These are phyloP conservation scores for Campylomormyrus tamandua DNA, from an alignment of 2,113 vertebrate species.

Conservation along the genomic window DNA sequence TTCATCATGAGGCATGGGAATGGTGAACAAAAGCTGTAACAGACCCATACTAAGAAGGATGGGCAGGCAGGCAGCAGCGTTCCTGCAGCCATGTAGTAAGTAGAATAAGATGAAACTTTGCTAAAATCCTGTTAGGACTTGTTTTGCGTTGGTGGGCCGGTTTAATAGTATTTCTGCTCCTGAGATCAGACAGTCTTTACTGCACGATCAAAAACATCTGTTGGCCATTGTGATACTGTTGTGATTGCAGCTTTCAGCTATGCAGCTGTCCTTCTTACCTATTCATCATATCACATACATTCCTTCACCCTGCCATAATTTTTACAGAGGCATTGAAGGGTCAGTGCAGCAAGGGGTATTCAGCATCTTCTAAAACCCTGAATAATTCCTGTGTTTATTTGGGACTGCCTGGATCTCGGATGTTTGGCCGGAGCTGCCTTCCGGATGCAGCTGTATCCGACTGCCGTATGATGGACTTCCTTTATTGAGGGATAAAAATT, in stretches of 20 bases:
- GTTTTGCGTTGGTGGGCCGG: not conserved
- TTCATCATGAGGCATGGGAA: not conserved
- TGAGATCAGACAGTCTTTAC: not conserved
- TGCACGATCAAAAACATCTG: not conserved
- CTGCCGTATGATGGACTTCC: conserved; percentile 28
- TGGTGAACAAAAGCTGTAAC: not conserved
- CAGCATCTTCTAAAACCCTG: not conserved
- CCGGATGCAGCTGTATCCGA: conserved; percentile 18
- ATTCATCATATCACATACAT: no score
- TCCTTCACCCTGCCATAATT: not conserved
- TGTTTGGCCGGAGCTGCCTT: conserved; percentile 27
- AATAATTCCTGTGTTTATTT: not conserved
- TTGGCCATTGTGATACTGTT: not conserved
- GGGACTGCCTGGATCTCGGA: conserved; percentile 22
- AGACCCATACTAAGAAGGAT: conserved; percentile 41
- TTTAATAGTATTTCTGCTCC: not conserved
- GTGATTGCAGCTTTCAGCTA: not conserved
- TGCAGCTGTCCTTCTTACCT: not conserved
- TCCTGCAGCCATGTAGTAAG: conserved; percentile 34
- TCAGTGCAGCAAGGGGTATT: not conserved
- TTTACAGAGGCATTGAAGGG: not conserved
- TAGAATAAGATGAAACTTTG: not conserved
- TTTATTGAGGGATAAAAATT: conserved; percentile 49
- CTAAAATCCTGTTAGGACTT: not conserved
- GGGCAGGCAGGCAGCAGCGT: conserved; percentile 24